These are phyloP conservation scores for Osmerus eperlanus DNA, from an alignment of 2,113 vertebrate genomes.

Conservation along the genomic window DNA sequence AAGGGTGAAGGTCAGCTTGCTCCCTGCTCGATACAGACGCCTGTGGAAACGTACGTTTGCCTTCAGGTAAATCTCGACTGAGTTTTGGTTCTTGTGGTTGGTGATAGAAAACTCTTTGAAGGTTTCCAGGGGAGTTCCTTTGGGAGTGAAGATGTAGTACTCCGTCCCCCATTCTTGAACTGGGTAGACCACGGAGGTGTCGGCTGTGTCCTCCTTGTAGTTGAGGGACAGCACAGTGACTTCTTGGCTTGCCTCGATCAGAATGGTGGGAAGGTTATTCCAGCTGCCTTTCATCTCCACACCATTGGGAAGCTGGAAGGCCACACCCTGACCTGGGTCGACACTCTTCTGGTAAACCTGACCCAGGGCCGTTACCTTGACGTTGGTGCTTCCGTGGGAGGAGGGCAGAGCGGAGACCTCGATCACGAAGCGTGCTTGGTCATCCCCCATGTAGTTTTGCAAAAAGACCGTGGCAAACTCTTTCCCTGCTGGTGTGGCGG, in stretches of 20 bases:
- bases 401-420: slow-evolving; percentile 46
- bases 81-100: slow-evolving; percentile 32
- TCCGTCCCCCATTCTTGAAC: slow-evolving; percentile 30
- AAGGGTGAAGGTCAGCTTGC: slow-evolving; percentile 15
- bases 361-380: slow-evolving; percentile 43
- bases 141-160: slow-evolving; percentile 57
- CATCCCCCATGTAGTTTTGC: slow-evolving; percentile 48
- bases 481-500: slow-evolving; percentile 43
- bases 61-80: slow-evolving; percentile 39
- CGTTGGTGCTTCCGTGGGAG: slow-evolving; percentile 16
- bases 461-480: slow-evolving; percentile 65
- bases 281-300: slow-evolving; percentile 43
- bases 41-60: slow-evolving; percentile 40
- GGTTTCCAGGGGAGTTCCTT: neutral
- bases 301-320: slow-evolving; percentile 31
- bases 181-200: slow-evolving; percentile 41
- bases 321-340: slow-evolving; percentile 5
- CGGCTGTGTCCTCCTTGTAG: slow-evolving; percentile 43
- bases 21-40: slow-evolving; percentile 35
- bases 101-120: slow-evolving; percentile 61
- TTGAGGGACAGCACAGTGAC: slow-evolving; percentile 53
- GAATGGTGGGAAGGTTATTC: slow-evolving; percentile 17
- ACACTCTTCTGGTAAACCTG: slow-evolving; percentile 27
- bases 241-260: slow-evolving; percentile 37
- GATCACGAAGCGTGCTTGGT: slow-evolving; percentile 41